Evolutionary conservation across 2,113 vertebrate genomes (phyloP).

Genomic region (Eidolon helvum): DNA sequence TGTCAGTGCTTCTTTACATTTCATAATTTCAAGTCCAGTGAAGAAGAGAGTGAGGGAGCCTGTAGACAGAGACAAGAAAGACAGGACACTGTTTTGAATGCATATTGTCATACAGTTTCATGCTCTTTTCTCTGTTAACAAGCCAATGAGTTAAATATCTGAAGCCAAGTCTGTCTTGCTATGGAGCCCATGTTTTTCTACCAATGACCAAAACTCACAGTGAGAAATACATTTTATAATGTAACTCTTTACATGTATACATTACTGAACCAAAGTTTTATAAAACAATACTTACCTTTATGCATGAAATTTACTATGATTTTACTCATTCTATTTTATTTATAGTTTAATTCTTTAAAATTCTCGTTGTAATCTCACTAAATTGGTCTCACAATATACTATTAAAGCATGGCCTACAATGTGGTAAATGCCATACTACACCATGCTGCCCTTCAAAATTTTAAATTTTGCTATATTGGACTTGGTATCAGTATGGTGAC

Average conservation of each 20-base stretch:
- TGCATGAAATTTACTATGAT: neutral
- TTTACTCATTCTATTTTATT: neutral
- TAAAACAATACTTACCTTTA: neutral
- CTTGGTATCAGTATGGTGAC: neutral
- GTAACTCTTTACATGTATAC: neutral
- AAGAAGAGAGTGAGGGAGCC: neutral
- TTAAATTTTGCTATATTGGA: neutral
- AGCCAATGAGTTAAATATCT: neutral
- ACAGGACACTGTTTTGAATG: neutral
- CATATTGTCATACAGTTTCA: neutral
- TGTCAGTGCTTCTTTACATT: neutral
- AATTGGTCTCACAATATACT: neutral
- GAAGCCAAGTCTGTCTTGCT: neutral
- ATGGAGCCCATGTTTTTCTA: neutral
- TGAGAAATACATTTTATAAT: neutral
- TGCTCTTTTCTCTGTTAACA: neutral
- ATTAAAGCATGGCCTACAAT: neutral
- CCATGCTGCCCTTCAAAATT: neutral
- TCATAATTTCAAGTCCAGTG: neutral
- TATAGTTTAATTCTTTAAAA: neutral
- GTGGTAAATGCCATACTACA: neutral
- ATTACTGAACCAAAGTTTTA: neutral
- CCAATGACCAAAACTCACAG: neutral
- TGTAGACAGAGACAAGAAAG: neutral
- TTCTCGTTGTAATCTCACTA: neutral